These are phyloP conservation scores for Pampusana beccarii DNA, from an alignment of 2,113 vertebrate genomes.

Conservation along the genomic window DNA sequence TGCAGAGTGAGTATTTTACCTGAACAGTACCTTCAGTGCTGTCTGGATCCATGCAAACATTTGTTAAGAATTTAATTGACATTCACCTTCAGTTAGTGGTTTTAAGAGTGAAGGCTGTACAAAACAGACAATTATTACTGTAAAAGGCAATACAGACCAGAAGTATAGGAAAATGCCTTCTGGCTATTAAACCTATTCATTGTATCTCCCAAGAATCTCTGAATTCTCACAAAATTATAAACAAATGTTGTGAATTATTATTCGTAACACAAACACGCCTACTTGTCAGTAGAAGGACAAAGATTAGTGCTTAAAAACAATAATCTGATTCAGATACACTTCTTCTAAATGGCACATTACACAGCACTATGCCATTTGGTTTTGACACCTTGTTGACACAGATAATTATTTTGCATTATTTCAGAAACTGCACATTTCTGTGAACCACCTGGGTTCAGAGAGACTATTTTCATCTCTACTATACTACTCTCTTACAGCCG, in stretches of 20 bases:
- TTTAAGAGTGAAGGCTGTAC: not conserved
- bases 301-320: not conserved
- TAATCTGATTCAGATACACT: not conserved
- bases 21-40: not conserved
- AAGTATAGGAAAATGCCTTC: not conserved
- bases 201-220: not conserved
- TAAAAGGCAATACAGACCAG: not conserved
- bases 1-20: not conserved
- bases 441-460: not conserved
- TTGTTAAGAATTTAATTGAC: not conserved
- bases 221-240: not conserved
- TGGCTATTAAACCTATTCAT: not conserved
- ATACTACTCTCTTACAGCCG: not conserved
- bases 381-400: not conserved
- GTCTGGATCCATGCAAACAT: not conserved
- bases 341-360: not conserved
- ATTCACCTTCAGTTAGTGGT: not conserved
- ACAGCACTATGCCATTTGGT: not conserved
- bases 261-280: not conserved
- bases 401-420: not conserved
- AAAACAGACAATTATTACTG: not conserved
- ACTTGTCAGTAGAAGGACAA: not conserved
- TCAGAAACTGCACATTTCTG: not conserved
- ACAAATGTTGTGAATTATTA: not conserved
- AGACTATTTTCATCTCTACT: not conserved